Percentiles rank a stretch among this genome's conserved stretches.
These are phyloP conservation scores for Chiloscyllium plagiosum DNA, from an alignment of 2,113 vertebrate genomes.

Conservation along the genomic window DNA sequence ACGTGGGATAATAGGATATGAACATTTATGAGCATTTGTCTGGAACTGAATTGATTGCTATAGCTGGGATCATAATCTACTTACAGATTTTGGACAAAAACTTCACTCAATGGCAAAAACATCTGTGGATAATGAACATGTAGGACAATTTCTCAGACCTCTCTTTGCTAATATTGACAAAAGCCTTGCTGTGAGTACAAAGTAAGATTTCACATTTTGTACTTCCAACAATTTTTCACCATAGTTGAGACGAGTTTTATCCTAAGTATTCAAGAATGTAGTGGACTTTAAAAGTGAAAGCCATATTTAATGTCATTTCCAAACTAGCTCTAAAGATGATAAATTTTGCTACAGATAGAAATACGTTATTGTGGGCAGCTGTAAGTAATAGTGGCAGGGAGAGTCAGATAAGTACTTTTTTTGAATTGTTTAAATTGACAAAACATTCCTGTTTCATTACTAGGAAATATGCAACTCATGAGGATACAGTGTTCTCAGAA, in stretches of 20 bases:
- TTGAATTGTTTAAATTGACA: neutral
- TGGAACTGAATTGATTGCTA: neutral
- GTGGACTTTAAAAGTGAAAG: neutral
- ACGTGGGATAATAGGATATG: neutral
- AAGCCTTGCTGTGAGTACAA: neutral
- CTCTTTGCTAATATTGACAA: neutral
- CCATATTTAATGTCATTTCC: neutral
- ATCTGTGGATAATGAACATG: neutral
- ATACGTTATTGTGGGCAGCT: neutral
- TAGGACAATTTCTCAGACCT: neutral
- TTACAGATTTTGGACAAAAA: neutral
- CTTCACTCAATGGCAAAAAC: neutral
- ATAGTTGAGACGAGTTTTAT: neutral
- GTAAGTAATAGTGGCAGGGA: no score
- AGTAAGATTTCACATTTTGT: neutral
- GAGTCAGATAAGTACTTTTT: neutral
- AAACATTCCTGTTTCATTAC: neutral
- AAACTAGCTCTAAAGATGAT: neutral
- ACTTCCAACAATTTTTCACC: neutral
- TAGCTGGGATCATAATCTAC: neutral
- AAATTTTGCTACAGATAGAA: neutral
- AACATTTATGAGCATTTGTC: neutral
- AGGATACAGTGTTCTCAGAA: conserved; percentile 36
- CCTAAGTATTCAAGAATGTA: neutral
- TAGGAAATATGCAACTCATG: neutral